Conservation (phyloP, 2,797 vertebrate genomes). For the Bryconaethiops microstoma region DNA sequence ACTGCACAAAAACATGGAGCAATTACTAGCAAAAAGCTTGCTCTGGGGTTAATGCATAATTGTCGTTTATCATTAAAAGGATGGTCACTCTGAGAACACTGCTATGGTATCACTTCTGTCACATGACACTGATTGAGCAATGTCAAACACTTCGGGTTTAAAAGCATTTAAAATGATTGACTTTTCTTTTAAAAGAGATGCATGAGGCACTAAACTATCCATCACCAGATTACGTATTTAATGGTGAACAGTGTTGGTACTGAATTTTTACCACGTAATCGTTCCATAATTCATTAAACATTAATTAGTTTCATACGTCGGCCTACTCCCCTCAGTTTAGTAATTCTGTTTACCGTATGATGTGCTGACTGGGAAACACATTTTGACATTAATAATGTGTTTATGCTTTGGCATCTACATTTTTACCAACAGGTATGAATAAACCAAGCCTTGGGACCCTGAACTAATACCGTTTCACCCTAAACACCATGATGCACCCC, state of each 20-base stretch:
- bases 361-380: background rate
- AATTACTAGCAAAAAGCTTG: slow-evolving; percentile 38
- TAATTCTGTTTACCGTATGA: background rate
- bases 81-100: background rate
- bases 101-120: slow-evolving; percentile 1
- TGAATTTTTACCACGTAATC: background rate
- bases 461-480: too few relatives aligned
- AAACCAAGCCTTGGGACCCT: background rate
- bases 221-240: background rate
- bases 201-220: background rate
- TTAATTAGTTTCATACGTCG: too few relatives aligned
- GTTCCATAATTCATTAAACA: slow-evolving; percentile 9
- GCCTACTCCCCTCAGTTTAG: background rate
- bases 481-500: background rate
- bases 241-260: background rate
- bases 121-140: background rate
- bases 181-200: background rate
- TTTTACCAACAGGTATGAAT: background rate
- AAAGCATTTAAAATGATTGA: too few relatives aligned
- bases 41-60: slow-evolving; percentile 44
- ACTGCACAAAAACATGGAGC: slow-evolving; percentile 21
- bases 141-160: background rate
- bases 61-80: slow-evolving; percentile 35
- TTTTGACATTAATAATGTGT: background rate
- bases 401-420: background rate